Base-by-base conservation (phyloP, 2,888 invertebrate genomes). In the Camponotus fellah region DNA sequence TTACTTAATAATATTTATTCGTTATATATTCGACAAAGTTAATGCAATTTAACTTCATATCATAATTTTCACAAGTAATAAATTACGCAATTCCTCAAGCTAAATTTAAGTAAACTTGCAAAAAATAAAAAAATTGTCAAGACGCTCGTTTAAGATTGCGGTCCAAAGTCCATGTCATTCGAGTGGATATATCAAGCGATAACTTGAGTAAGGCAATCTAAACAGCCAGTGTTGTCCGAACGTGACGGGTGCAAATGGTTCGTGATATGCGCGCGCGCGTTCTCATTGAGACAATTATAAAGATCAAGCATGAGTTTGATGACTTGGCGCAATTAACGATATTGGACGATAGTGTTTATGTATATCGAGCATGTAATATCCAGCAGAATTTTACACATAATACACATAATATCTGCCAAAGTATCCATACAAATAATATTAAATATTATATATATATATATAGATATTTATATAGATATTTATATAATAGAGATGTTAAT, bases 221-320 rank as follows among this genome's bases (percentile, higher is more conserved):
- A 81, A 64, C 9, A 49, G 56, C 21, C 37, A 60, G 53, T 37
- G 83, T 65, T 62, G 68, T 58, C 32, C 82, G 76, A 84, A 82
- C 53, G 34, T 46, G 79, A 79, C 34, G 60, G 49, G 71, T 77
- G 87, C 86, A 88, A 89, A 71, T 87, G 84, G 64, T 37, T 56
- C 26, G 82, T 84, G 75, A 86, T 76, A 79, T 3, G 12, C 43
- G 43, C 12, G 4, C 43, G 12, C 83, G 88, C 81, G 71, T 68
- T 43, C 83, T 64, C 72, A 49, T 46, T 53, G 21, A 53, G 43
- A 71, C 43, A 79, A 69, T 69, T 69, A 79, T 34, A 46, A 69
- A 49, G 69, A 43, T 79, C 46, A 53, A 62, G 43, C 12, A n/a
- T 17, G 8, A 65, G 75, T 81, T 81, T 75, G 32, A 62, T 49